These are phyloP conservation scores for Meteorus sp. DNA, from an alignment of 1,140 invertebrate species.

Conservation along the genomic window DNA sequence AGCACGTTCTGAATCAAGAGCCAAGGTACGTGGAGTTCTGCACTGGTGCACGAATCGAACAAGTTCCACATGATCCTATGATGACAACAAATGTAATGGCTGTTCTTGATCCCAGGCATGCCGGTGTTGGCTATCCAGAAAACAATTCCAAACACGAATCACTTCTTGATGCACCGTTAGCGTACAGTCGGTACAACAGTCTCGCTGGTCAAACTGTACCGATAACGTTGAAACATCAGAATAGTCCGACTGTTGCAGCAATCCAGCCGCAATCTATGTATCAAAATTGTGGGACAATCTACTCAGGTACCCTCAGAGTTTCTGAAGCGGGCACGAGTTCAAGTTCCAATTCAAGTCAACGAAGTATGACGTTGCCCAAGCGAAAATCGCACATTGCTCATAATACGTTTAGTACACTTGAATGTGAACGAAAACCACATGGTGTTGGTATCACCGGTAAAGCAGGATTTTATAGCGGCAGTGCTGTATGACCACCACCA, in stretches of 20 bases:
- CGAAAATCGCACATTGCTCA: slow-evolving; percentile 55
- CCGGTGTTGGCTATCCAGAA: slow-evolving; percentile 23
- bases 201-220: slow-evolving; percentile 57
- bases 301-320: slow-evolving; percentile 54
- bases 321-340: slow-evolving; percentile 55
- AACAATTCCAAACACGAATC: slow-evolving; percentile 43
- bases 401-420: slow-evolving; percentile 57
- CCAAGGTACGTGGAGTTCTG: slow-evolving; percentile 48
- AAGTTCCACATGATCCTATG: slow-evolving; percentile 7
- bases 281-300: slow-evolving; percentile 56
- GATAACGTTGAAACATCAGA: slow-evolving; percentile 57
- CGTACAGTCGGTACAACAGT: slow-evolving; percentile 48
- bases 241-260: slow-evolving; percentile 45
- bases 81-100: background rate
- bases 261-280: slow-evolving; percentile 53
- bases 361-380: slow-evolving; percentile 56
- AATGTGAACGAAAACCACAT: slow-evolving; percentile 50
- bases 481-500: slow-evolving; percentile 58
- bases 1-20: slow-evolving; percentile 44
- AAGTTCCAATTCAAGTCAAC: slow-evolving; percentile 53
- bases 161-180: slow-evolving; percentile 48
- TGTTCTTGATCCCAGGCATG: slow-evolving; percentile 26
- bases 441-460: slow-evolving; percentile 43
- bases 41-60: slow-evolving; percentile 30
- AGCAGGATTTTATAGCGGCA: slow-evolving; percentile 49